Evolutionary conservation across 2,113 vertebrate genomes (phyloP).

Genomic region (Oceanites oceanicus): DNA sequence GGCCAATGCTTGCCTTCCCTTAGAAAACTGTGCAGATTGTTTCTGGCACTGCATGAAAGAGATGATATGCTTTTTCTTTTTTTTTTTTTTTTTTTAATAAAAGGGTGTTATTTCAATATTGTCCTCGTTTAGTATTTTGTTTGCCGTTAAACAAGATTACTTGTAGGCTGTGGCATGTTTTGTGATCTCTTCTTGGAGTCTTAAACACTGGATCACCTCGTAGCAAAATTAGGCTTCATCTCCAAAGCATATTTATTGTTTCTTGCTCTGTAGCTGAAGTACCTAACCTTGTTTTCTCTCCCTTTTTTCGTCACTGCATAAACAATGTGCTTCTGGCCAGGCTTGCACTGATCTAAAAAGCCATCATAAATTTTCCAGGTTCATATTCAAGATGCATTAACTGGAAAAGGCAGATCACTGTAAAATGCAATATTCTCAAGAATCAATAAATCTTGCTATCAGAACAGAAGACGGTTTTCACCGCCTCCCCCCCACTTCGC

Average conservation of each 20-base stretch:
- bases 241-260: neutral
- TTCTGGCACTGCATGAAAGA: neutral
- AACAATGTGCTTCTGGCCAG: neutral
- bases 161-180: neutral
- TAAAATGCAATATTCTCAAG: constrained; percentile 5
- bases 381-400: constrained; percentile 54
- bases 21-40: neutral
- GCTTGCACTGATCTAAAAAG: constrained; percentile 45
- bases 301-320: neutral
- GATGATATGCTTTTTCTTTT: neutral
- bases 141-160: neutral
- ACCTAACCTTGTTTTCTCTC: neutral
- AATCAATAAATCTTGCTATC: constrained; percentile 50
- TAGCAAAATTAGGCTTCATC: neutral
- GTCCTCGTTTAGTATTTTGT: neutral
- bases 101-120: neutral
- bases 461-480: neutral
- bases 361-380: constrained; percentile 40
- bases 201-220: neutral
- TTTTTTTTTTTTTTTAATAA: too few species aligned
- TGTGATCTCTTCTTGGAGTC: neutral
- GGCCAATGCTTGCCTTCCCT: neutral
- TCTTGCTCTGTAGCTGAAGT: neutral
- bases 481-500: neutral
- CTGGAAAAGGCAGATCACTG: constrained; percentile 8